phyloP scores from a whole-genome alignment of 2,113 vertebrate species.

The Misgurnus anguillicaudatus region DNA sequence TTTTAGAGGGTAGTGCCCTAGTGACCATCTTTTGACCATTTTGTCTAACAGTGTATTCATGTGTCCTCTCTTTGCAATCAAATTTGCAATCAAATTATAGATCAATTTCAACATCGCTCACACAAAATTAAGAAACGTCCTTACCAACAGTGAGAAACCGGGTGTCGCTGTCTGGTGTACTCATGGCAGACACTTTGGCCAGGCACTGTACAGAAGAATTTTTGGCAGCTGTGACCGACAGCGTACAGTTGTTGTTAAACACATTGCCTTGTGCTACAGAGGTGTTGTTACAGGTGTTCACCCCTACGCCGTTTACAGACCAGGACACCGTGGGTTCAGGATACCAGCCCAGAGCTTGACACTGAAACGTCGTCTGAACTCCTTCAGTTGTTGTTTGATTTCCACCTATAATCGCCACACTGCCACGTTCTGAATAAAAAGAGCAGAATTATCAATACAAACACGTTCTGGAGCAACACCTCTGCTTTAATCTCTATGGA shows the following conservation, averaged over 20 bases:
- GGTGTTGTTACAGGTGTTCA: conserved; percentile 64
- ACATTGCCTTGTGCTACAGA: conserved; percentile 46
- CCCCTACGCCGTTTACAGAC: conserved; percentile 69
- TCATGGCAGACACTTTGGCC: conserved; percentile 69
- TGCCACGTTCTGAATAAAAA: conserved; percentile 76
- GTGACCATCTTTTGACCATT: too few species aligned
- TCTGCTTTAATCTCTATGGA: not conserved
- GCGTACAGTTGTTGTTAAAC: conserved; percentile 73
- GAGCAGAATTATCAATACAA: not conserved
- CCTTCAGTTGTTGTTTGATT: conserved; percentile 69
- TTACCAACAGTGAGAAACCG: conserved; percentile 74
- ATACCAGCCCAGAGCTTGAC: conserved; percentile 76
- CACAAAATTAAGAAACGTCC: conserved; percentile 21
- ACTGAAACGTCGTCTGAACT: conserved; percentile 74
- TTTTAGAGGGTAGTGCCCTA: too few species aligned
- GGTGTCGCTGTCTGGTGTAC: conserved; percentile 60
- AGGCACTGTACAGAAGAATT: conserved; percentile 76
- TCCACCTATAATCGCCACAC: conserved; percentile 70
- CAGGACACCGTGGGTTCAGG: conserved; percentile 78
- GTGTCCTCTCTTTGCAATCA: not conserved
- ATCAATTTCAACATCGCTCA: not conserved
- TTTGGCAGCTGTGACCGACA: conserved; percentile 68
- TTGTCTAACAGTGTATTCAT: too few species aligned
- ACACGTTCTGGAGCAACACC: not conserved
- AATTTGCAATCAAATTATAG: too few species aligned